A percentile compares a stretch with the other conserved stretches of the same genome.
phyloP scores from a whole-genome alignment of 2,797 vertebrate genomes.

The Sardinella longiceps region DNA sequence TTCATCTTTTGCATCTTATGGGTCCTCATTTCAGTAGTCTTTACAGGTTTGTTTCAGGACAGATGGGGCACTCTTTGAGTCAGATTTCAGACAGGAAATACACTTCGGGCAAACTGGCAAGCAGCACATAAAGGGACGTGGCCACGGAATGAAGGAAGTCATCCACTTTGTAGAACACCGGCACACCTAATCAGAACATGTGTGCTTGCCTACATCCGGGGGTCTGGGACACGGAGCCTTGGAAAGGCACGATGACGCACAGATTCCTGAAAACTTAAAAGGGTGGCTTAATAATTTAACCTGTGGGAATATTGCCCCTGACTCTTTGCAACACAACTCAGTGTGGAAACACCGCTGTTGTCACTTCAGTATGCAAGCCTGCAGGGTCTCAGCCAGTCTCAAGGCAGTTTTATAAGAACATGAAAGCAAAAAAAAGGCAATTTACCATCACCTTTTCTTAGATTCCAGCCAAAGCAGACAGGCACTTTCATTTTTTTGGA shows the following conservation, averaged over 20 bases:
- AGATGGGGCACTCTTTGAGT: constrained; percentile 10
- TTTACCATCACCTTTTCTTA: constrained; percentile 52
- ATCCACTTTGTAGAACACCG: constrained; percentile 44
- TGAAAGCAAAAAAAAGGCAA: constrained; percentile 56
- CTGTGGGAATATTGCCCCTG: constrained; percentile 60
- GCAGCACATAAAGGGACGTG: not conserved
- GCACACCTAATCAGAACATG: constrained; percentile 57
- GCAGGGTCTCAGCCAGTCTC: constrained; percentile 70
- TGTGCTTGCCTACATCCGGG: constrained; percentile 39
- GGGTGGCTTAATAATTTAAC: constrained; percentile 74
- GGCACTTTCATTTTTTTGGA: constrained; percentile 6
- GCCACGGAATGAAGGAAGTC: constrained; percentile 43
- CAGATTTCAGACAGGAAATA: not conserved
- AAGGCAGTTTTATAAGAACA: constrained; percentile 58
- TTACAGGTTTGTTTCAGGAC: not conserved
- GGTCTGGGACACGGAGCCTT: constrained; percentile 35
- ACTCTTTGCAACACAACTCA: constrained; percentile 56
- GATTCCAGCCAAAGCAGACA: constrained; percentile 25
- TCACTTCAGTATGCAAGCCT: constrained; percentile 68
- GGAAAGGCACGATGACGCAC: constrained; percentile 49
- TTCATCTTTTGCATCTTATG: not conserved
- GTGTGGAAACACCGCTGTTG: constrained; percentile 63
- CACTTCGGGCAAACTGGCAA: constrained; percentile 4
- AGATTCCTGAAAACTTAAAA: constrained; percentile 57
- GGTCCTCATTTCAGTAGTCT: not conserved